Percentiles rank a stretch among this genome's conserved stretches.
phyloP scores from a whole-genome alignment of 2,797 vertebrate genomes.

The Macrochelys suwanniensis region DNA sequence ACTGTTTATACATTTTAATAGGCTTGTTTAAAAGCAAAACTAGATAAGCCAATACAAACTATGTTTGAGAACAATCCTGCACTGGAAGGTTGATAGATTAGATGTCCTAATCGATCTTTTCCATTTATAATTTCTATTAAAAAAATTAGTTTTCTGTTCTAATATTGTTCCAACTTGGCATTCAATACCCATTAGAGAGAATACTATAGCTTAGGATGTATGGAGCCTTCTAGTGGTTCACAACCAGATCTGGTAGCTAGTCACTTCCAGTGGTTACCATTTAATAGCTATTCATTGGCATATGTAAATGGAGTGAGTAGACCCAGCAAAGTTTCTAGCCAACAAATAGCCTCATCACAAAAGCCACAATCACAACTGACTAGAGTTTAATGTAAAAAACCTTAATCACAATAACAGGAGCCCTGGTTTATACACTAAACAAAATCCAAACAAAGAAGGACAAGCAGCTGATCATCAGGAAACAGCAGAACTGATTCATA shows the following conservation, averaged over 20 bases:
- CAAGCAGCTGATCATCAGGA: not conserved
- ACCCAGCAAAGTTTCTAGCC: not conserved
- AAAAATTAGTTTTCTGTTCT: conserved; percentile 40
- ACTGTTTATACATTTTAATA: conserved; percentile 58
- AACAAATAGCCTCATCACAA: not conserved
- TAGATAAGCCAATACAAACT: conserved; percentile 53
- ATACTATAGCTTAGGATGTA: not conserved
- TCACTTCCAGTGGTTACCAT: not conserved
- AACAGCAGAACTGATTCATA: not conserved
- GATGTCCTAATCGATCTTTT: conserved; percentile 53
- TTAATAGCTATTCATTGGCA: not conserved
- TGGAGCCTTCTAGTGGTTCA: not conserved
- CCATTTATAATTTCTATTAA: conserved; percentile 27
- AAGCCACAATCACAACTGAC: not conserved
- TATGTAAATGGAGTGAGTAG: not conserved
- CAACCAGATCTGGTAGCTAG: not conserved
- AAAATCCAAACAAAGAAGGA: not conserved
- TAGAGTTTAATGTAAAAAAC: not conserved
- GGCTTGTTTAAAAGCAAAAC: conserved; percentile 51
- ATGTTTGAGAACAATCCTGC: conserved; percentile 50
- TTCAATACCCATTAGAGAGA: conserved; percentile 31
- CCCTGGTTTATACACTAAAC: not conserved
- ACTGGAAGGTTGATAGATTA: conserved; percentile 54
- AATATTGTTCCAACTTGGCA: conserved; percentile 53
- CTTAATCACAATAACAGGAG: not conserved